Evolutionary conservation across 1,140 invertebrate genomes (phyloP).

Genomic region (Heliothis subflexa): DNA sequence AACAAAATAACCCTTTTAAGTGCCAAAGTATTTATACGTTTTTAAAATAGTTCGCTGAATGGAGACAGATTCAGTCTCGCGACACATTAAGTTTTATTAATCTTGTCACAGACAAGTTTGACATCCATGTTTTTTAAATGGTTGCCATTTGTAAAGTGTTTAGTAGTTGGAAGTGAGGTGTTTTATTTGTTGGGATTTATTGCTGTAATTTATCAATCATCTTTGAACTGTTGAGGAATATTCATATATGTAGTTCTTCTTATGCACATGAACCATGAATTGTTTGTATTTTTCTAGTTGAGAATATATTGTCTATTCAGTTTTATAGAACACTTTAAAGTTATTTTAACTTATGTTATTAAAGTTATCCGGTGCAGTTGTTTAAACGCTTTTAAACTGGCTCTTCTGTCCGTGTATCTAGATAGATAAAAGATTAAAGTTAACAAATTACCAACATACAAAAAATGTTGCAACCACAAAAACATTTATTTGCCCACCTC

Average conservation of each 20-base stretch:
- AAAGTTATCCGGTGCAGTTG: conserved; percentile 10
- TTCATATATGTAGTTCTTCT: not conserved
- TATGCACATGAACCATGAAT: not conserved
- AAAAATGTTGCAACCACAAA: conserved; percentile 31
- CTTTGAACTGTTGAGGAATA: not conserved
- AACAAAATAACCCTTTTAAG: conserved; percentile 41
- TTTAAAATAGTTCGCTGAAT: conserved; percentile 45
- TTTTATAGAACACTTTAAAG: not conserved
- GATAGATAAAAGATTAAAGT: not conserved
- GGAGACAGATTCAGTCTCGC: conserved; percentile 48
- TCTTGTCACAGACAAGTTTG: conserved; percentile 45
- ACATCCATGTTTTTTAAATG: conserved; percentile 44
- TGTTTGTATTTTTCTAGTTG: not conserved
- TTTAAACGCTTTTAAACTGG: conserved; percentile 8
- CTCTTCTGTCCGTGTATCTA: not conserved
- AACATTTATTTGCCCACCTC: conserved; percentile 44
- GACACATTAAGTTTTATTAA: conserved; percentile 41
- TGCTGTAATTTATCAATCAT: conserved; percentile 29
- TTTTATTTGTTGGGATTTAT: conserved; percentile 31
- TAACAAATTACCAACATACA: conserved; percentile 21
- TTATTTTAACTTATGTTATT: conserved; percentile 17
- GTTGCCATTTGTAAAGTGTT: conserved; percentile 47
- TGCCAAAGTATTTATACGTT: conserved; percentile 30
- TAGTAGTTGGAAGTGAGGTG: conserved; percentile 35
- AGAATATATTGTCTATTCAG: not conserved